Evolutionary conservation across 1,140 invertebrate species (phyloP).

Genomic region (Vanessa tameamea): DNA sequence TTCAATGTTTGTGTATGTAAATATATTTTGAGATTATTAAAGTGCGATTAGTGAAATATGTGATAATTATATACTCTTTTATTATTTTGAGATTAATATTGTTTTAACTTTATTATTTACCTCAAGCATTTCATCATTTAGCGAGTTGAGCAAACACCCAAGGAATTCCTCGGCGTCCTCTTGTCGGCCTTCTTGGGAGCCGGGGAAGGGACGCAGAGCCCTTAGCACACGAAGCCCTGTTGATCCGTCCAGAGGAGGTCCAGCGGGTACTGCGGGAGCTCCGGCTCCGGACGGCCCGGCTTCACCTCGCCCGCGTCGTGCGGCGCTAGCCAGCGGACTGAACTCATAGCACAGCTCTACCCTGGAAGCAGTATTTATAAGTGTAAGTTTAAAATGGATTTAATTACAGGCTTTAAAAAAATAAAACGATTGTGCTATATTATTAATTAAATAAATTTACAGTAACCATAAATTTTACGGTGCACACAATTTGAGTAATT

Average conservation of each 20-base stretch:
- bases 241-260: slow-evolving; percentile 89
- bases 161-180: slow-evolving; percentile 98
- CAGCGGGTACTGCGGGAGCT: slow-evolving; percentile 62
- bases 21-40: too few relatives aligned
- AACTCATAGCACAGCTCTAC: slow-evolving; percentile 86
- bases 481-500: too few relatives aligned
- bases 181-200: slow-evolving; percentile 90
- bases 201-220: slow-evolving; percentile 84
- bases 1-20: too few relatives aligned
- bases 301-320: slow-evolving; percentile 41
- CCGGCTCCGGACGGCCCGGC: slow-evolving; percentile 34
- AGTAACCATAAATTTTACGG: too few relatives aligned
- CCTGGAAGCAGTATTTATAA: slow-evolving; percentile 54
- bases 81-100: background rate
- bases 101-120: slow-evolving; percentile 68
- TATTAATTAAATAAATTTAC: too few relatives aligned
- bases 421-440: too few relatives aligned
- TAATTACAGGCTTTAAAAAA: too few relatives aligned
- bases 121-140: slow-evolving; percentile 98
- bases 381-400: background rate
- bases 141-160: slow-evolving; percentile 93
- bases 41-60: too few relatives aligned
- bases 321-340: slow-evolving; percentile 77
- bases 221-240: slow-evolving; percentile 91
- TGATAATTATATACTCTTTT: background rate